Conservation (phyloP, 2,113 vertebrate genomes). For the Bufo bufo region DNA sequence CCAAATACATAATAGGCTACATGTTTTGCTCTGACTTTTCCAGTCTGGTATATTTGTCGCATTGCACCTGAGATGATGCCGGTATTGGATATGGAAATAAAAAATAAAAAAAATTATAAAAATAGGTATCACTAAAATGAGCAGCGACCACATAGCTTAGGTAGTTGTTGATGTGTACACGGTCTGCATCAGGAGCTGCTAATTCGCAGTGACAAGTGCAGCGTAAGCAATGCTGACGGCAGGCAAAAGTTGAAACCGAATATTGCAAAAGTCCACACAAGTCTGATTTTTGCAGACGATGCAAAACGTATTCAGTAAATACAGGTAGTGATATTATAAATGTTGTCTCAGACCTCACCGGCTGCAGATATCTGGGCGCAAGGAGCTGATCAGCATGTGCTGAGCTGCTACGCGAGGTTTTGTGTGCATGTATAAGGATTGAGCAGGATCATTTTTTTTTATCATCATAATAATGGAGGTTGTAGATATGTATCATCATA, state of each 20-base stretch:
- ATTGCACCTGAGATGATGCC: neutral
- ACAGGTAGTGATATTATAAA: conserved; percentile 20
- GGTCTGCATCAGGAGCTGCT: conserved; percentile 25
- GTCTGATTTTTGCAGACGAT: neutral
- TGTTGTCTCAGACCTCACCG: neutral
- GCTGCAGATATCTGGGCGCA: neutral
- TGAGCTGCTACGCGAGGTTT: neutral
- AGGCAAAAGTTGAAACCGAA: conserved; percentile 7
- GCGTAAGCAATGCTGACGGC: conserved; percentile 30
- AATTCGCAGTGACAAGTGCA: conserved; percentile 38
- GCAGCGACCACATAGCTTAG: neutral
- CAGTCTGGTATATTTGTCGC: neutral
- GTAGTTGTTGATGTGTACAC: neutral
- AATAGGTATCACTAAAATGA: neutral
- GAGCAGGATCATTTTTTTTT: neutral
- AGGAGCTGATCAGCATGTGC: neutral
- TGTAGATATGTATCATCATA: no score
- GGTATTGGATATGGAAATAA: no score
- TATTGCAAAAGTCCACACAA: conserved; percentile 9
- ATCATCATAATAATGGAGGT: neutral
- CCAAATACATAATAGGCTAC: no score
- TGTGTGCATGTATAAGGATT: neutral
- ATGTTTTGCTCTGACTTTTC: neutral
- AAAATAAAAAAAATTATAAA: neutral
- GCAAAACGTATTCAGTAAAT: conserved; percentile 10